Evolutionary conservation across 2,888 invertebrate genomes (phyloP), one percentile per base, ranked within the genome.

Genomic region (Euclidia mi): DNA sequence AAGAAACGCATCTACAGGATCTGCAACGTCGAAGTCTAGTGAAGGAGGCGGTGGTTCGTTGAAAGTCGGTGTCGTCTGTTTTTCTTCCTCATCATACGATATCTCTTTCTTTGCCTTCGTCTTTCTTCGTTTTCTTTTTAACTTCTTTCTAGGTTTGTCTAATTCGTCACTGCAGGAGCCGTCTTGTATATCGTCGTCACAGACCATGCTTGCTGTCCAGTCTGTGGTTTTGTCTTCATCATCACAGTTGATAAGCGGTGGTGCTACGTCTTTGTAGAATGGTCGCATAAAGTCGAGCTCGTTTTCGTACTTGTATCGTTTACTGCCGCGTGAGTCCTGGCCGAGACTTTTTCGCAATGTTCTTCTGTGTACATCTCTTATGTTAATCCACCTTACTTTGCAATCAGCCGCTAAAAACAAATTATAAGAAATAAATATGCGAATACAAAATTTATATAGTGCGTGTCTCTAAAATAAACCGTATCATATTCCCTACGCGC

Each of bases 311-410:
- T 94, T 94, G 72, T 94, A 94, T 1, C 74, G 65, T 43, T 86
- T 86, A 0, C 78, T 75, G 0, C 78, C 78, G 4, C 67, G 62
- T 0, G 76, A 2, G 0, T 74, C 14, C 64, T 79, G n/a, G 0
- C 50, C 45, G 2, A 81, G 20, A 49, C 74, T 81, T 58, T 89
- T 89, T 20, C 85, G 84, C 29, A 93, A 63, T 28, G 92, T 91
- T 4, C 94, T 70, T 37, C 94, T 76, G 63, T 93, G 88, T 0
- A 93, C 94, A 31, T 94, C 94, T 56, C 94, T 80, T 70, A 94
- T 94, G 58, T 94, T 91, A 32, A 94, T 87, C 94, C 94, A 94
- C 65, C 94, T 79, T 1, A 89, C 78, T 84, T 94, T 94, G 62
- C 94, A 94, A 44, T 90, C 91, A 0, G 82, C 82, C 31, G 92